Percentiles rank a stretch among this genome's conserved stretches.
Evolutionary conservation across 2,113 vertebrate species (phyloP).

Genomic region (Pelodiscus sinensis): DNA sequence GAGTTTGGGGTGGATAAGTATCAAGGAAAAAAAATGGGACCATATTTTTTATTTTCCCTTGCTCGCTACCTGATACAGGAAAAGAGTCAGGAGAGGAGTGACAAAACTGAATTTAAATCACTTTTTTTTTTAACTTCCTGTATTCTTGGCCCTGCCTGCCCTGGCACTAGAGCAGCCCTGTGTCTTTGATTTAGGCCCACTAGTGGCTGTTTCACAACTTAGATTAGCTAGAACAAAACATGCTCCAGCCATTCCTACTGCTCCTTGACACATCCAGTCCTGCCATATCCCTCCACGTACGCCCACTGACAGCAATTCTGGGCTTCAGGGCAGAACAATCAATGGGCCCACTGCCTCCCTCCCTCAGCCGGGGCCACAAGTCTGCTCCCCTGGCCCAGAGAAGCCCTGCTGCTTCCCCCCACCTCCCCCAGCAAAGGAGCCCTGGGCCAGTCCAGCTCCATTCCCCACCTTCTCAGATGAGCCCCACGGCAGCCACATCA

Average conservation of each 20-base stretch:
- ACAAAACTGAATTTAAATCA: neutral
- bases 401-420: no score
- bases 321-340: no score
- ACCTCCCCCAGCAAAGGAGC: no score
- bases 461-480: no score
- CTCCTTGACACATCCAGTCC: neutral
- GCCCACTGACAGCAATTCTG: no score
- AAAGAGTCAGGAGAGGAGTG: neutral
- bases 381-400: no score
- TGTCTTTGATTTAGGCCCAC: neutral
- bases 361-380: no score
- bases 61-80: neutral
- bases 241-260: slow-evolving; percentile 21
- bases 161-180: neutral
- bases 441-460: no score
- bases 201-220: neutral
- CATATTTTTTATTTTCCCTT: neutral
- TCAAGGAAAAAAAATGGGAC: neutral
- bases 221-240: neutral
- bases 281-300: no score
- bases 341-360: no score
- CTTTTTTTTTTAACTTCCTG: neutral
- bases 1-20: neutral
- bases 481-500: no score
- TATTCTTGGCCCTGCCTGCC: neutral